Percentiles rank a stretch among this genome's conserved stretches.
phyloP scores from a whole-genome alignment of 2,888 invertebrate species.

The Aleiodes testaceus region DNA sequence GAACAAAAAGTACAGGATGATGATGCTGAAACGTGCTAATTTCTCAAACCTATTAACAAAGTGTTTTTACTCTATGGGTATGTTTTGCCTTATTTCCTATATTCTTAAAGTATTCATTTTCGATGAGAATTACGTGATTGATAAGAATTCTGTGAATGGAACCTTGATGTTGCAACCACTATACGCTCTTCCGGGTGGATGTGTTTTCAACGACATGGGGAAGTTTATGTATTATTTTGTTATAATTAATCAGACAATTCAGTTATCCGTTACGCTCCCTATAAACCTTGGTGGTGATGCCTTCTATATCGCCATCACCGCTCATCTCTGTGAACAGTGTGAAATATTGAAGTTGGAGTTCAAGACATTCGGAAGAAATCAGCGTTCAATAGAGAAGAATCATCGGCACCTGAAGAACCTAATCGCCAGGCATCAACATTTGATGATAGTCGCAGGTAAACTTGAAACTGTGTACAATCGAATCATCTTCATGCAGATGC shows the following conservation, averaged over 20 bases:
- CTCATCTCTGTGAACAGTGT: conserved; percentile 58
- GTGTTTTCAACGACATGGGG: conserved; percentile 48
- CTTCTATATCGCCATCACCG: conserved; percentile 53
- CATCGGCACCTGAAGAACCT: conserved; percentile 42
- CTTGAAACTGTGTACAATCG: conserved; percentile 52
- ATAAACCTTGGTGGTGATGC: conserved; percentile 53
- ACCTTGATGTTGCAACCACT: conserved; percentile 41
- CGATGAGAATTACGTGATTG: conserved; percentile 2
- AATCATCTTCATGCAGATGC: conserved; percentile 53
- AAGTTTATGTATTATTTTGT: conserved; percentile 45
- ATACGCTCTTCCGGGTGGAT: conserved; percentile 52
- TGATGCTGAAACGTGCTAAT: conserved; percentile 52
- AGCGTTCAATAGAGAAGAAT: conserved; percentile 27
- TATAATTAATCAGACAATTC: conserved; percentile 42
- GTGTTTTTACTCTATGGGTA: conserved; percentile 33
- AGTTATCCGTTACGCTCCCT: conserved; percentile 48
- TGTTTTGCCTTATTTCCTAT: background rate
- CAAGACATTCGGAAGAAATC: conserved; percentile 41
- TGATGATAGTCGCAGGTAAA: conserved; percentile 48
- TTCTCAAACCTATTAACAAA: conserved; percentile 46
- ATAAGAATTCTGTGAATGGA: conserved; percentile 32
- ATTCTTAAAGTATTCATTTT: conserved; percentile 12
- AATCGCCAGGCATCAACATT: conserved; percentile 51
- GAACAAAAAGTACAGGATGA: conserved; percentile 43
- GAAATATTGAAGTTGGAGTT: conserved; percentile 55